Percentiles rank a stretch among this genome's conserved stretches.
Evolutionary conservation across 2,888 invertebrate species (phyloP).

Genomic region (Hipparchia sbordonii): DNA sequence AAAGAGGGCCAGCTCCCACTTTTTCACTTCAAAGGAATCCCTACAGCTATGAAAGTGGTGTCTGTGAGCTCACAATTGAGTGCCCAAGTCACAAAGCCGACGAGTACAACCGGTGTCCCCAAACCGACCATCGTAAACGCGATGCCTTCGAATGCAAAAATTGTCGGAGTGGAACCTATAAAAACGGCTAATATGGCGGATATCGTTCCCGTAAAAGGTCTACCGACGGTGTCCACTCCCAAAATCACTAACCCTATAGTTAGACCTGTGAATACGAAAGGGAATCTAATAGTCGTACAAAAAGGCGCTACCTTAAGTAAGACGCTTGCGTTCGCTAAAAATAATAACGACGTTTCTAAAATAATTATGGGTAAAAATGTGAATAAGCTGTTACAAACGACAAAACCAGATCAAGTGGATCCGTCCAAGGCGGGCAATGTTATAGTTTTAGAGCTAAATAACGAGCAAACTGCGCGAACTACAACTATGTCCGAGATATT

Average conservation of each 20-base stretch:
- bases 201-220: slow-evolving; percentile 73
- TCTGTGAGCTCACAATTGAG: slow-evolving; percentile 70
- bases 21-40: slow-evolving; percentile 74
- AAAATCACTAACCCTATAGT: slow-evolving; percentile 74
- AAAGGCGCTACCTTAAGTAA: slow-evolving; percentile 81
- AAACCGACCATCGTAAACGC: slow-evolving; percentile 60
- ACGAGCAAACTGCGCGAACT: slow-evolving; percentile 72
- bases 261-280: slow-evolving; percentile 74
- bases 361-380: slow-evolving; percentile 80
- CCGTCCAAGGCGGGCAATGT: slow-evolving; percentile 72
- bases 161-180: slow-evolving; percentile 56
- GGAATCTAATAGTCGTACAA: slow-evolving; percentile 84
- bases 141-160: slow-evolving; percentile 59
- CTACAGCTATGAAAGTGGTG: slow-evolving; percentile 75
- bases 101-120: slow-evolving; percentile 63
- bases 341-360: slow-evolving; percentile 76
- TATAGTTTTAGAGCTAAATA: slow-evolving; percentile 75
- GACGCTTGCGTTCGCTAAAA: slow-evolving; percentile 74
- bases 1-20: slow-evolving; percentile 71
- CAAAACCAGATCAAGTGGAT: slow-evolving; percentile 66
- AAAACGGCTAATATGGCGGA: slow-evolving; percentile 77
- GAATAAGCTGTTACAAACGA: slow-evolving; percentile 71
- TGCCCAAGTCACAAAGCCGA: slow-evolving; percentile 55
- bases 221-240: slow-evolving; percentile 64
- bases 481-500: slow-evolving; percentile 78